Base-by-base conservation (phyloP, 2,888 invertebrate species). In the Drosophila atroscutellata region DNA sequence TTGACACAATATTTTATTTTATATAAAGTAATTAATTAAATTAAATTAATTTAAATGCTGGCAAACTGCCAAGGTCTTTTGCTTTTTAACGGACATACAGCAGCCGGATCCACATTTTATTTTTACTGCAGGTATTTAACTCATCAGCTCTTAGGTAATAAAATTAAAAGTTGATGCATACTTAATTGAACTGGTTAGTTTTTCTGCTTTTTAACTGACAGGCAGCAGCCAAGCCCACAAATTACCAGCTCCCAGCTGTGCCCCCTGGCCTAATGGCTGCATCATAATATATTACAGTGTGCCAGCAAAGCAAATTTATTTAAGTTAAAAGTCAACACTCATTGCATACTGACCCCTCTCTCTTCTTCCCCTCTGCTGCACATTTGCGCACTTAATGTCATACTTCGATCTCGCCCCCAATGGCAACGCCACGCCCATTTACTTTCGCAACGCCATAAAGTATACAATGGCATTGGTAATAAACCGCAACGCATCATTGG, bases 401-500 rank as follows among this genome's bases (percentile, higher is more conserved):
- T 77, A 79, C 80, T 75, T 65, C 49, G 63, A 30, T 26, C 26
- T 56, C 70, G 26, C 13, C 30, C 65, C 47, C 51, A 39, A 34
- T 34, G 42, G 54, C 59, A 11, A 15, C 15, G 64, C 72, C 77
- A 74, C 75, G 77, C 83, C 84, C 79, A 70, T 72, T 79, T 77
- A 77, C 82, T 80, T 80, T 67, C 65, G 62, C 74, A 75, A 57
- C 72, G 72, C 75, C 79, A 72, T 82, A 78, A 84, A 81, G 78
- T 81, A 77, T 80, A 80, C 78, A 86, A 78, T 82, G 77, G 74
- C 75, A 86, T 78, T 81, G 78, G 81, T 81, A 83, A 81, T 87
- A 86, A 87, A 83, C 87, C 86, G 81, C 87, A 84, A 80, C 82
- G 83, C 83, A 83, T 83, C 82, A 82, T 80, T 85, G 80, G 68